Percentiles rank a stretch among this genome's conserved stretches.
Evolutionary conservation across 2,113 vertebrate species (phyloP).

Genomic region (Solea solea): DNA sequence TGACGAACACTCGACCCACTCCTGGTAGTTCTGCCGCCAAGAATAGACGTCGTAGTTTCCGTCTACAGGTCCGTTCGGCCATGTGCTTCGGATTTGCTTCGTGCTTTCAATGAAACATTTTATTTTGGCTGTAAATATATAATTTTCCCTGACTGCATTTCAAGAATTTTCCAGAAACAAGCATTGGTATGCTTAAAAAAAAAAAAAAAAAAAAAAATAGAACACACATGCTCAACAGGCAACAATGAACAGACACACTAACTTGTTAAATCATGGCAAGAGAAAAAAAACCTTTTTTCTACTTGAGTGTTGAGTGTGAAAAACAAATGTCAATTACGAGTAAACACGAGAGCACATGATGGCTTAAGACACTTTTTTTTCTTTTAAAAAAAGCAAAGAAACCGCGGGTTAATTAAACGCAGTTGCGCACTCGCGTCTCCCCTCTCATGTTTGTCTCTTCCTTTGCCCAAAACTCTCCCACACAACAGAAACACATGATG

Average conservation of each 20-base stretch:
- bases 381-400: neutral
- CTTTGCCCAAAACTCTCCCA: constrained; percentile 18
- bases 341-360: constrained; percentile 2
- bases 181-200: neutral
- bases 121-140: neutral
- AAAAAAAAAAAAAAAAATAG: neutral
- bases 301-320: neutral
- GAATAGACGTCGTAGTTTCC: neutral
- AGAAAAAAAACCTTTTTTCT: neutral
- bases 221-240: no score
- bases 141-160: neutral
- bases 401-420: constrained; percentile 2
- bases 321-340: neutral
- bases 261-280: neutral
- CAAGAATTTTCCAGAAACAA: constrained; percentile 13
- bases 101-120: neutral
- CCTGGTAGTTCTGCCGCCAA: neutral
- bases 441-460: neutral
- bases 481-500: constrained; percentile 16
- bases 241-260: no score
- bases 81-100: neutral
- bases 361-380: neutral
- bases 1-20: neutral
- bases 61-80: neutral
- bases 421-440: neutral